These are phyloP conservation scores for Sebastes paucispinis DNA, from an alignment of 2,797 vertebrate genomes.

Conservation along the genomic window DNA sequence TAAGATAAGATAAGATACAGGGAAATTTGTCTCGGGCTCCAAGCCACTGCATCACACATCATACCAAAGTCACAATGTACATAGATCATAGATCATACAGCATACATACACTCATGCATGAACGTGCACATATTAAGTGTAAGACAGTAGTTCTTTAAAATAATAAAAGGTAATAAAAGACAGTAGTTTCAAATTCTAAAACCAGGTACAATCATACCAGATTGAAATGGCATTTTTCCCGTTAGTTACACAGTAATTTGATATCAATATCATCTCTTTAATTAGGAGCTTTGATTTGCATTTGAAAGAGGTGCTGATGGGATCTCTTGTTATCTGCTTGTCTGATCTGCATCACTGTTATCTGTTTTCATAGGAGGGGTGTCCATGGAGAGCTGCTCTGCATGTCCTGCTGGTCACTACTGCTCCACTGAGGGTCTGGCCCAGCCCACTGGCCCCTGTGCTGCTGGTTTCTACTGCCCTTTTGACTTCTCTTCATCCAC, in stretches of 20 bases:
- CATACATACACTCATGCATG: too few species aligned
- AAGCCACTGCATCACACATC: too few species aligned
- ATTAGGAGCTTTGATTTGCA: neutral
- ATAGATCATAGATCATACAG: too few species aligned
- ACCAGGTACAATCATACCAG: too few species aligned
- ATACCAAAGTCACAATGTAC: too few species aligned
- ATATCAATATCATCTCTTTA: neutral
- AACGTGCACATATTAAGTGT: too few species aligned
- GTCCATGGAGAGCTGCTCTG: slow-evolving; percentile 84
- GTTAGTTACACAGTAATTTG: neutral
- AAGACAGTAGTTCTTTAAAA: too few species aligned
- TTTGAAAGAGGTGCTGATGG: neutral
- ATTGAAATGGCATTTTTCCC: neutral
- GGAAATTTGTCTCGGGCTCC: too few species aligned
- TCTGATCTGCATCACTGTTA: neutral
- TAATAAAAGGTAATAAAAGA: too few species aligned
- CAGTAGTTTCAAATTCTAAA: too few species aligned
- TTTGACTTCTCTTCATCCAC: slow-evolving; percentile 83
- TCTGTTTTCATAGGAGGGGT: slow-evolving; percentile 80
- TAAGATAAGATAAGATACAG: too few species aligned
- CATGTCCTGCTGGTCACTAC: slow-evolving; percentile 87
- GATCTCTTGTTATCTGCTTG: neutral
- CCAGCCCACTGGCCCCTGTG: slow-evolving; percentile 83
- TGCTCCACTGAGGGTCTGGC: slow-evolving; percentile 83
- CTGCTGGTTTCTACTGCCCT: slow-evolving; percentile 87